Evolutionary conservation across 2,113 vertebrate species (phyloP).

Genomic region (Oryctolagus cuniculus): mOryCun1.1 NC_091443.1:111903001-111903500

Average conservation of each 20-base stretch:
- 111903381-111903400: neutral
- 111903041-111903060: constrained; percentile 29
- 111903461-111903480: too few species aligned
- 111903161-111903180: neutral
- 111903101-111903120: too few species aligned
- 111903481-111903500: too few species aligned
- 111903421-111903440: neutral
- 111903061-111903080: constrained; percentile 35
- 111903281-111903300: neutral
- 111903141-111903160: neutral
- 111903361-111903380: neutral
- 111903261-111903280: neutral
- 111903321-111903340: neutral
- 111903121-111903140: too few species aligned
- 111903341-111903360: neutral
- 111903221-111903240: neutral
- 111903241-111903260: neutral
- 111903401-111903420: neutral
- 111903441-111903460: neutral
- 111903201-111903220: neutral
- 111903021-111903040: constrained; percentile 5
- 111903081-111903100: neutral
- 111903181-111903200: neutral
- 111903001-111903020: constrained; percentile 40
- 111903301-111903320: neutral